Evolutionary conservation across 1,140 invertebrate species (phyloP).

Genomic region (Aporrectodea caliginosa): DNA sequence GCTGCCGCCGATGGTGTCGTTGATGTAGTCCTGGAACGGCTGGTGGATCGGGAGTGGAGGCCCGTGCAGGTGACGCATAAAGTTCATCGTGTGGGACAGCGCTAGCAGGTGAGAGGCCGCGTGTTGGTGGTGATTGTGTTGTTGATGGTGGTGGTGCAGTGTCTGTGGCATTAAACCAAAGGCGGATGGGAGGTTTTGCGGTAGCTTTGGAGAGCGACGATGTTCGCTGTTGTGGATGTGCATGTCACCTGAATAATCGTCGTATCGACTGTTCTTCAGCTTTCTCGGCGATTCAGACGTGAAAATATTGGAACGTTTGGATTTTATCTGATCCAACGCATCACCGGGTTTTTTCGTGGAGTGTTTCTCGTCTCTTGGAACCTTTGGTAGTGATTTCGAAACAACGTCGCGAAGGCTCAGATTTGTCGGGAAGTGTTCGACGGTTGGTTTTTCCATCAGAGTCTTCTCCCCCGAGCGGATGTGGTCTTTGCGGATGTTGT

Average conservation of each 20-base stretch:
- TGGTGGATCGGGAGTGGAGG: too few relatives aligned
- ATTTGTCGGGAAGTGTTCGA: not conserved
- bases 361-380: too few relatives aligned
- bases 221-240: not conserved
- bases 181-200: not conserved
- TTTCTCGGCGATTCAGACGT: not conserved
- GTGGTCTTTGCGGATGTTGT: not conserved
- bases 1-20: not conserved
- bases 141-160: not conserved
- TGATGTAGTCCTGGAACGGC: too few relatives aligned
- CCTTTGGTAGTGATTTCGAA: too few relatives aligned
- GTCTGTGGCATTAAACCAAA: not conserved
- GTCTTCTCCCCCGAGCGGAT: not conserved
- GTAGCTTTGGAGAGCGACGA: not conserved
- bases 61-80: not conserved
- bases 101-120: not conserved
- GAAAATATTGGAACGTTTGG: not conserved
- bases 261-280: not conserved
- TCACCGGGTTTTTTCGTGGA: not conserved
- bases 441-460: too few relatives aligned
- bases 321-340: not conserved
- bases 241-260: not conserved
- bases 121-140: not conserved
- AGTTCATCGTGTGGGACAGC: not conserved
- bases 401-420: too few relatives aligned